These are phyloP conservation scores for Forbesichthys agassizii DNA, from an alignment of 2,113 vertebrate genomes.

Conservation along the genomic window DNA sequence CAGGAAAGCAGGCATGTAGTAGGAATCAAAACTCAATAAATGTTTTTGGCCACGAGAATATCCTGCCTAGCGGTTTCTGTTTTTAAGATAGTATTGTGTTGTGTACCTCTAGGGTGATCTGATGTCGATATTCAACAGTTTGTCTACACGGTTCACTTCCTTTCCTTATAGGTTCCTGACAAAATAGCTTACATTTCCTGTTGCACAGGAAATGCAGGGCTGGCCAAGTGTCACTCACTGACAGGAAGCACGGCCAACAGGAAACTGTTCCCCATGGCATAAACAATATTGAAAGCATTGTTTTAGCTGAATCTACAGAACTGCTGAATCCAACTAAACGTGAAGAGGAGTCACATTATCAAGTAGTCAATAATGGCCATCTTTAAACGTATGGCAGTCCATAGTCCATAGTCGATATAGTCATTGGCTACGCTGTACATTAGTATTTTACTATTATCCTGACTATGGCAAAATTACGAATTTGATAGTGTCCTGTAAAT, in stretches of 20 bases:
- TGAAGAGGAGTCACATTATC: not conserved
- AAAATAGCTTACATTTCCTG: slow-evolving; percentile 54
- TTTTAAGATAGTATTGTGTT: not conserved
- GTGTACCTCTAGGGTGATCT: too few species aligned
- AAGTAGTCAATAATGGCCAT: not conserved
- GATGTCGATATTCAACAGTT: not conserved
- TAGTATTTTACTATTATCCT: too few species aligned
- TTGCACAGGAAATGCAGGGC: slow-evolving; percentile 51
- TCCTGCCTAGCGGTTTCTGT: too few species aligned
- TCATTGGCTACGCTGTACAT: too few species aligned
- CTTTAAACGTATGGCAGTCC: too few species aligned
- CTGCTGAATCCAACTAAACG: slow-evolving; percentile 46
- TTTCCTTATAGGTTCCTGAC: slow-evolving; percentile 2
- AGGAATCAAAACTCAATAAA: too few species aligned
- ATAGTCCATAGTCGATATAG: not conserved
- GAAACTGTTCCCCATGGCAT: slow-evolving; percentile 49
- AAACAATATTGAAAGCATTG: slow-evolving; percentile 47
- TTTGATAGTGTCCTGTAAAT: too few species aligned
- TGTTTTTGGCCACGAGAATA: too few species aligned
- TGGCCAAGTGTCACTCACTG: slow-evolving; percentile 45
- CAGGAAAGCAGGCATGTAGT: too few species aligned
- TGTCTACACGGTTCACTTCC: not conserved
- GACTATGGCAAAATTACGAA: too few species aligned
- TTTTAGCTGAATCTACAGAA: slow-evolving; percentile 65
- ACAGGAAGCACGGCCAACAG: slow-evolving; percentile 65